Percentiles rank a stretch among this genome's conserved stretches.
phyloP scores from a whole-genome alignment of 1,140 invertebrate genomes.

The Bombus turneri region DNA sequence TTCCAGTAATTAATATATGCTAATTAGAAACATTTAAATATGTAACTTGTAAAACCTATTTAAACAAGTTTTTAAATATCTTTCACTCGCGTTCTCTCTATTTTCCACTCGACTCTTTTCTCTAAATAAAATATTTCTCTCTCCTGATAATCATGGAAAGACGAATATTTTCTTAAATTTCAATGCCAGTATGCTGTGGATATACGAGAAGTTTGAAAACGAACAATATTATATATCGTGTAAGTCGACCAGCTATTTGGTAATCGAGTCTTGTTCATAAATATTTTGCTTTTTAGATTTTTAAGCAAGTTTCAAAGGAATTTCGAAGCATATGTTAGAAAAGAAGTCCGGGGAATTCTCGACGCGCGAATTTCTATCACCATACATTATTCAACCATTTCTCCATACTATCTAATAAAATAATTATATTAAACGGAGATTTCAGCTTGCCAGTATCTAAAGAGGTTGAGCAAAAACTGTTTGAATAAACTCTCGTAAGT shows the following conservation, averaged over 20 bases:
- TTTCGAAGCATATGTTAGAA: background rate
- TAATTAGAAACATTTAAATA: background rate
- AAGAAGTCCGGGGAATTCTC: background rate
- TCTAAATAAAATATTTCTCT: no score
- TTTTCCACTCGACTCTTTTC: no score
- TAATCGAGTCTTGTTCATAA: background rate
- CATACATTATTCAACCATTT: background rate
- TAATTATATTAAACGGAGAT: background rate
- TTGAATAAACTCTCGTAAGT: no score
- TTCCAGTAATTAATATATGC: no score
- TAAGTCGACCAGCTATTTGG: no score
- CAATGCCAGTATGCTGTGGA: no score
- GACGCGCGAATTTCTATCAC: background rate
- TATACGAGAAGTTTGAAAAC: no score
- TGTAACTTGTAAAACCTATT: background rate
- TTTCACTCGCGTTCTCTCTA: no score
- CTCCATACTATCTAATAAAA: background rate
- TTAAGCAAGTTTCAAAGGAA: background rate
- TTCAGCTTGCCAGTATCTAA: background rate
- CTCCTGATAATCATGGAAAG: rapidly evolving
- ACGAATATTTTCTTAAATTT: no score
- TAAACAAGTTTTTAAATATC: rapidly evolving
- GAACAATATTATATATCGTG: no score
- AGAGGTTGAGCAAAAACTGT: background rate
- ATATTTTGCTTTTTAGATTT: background rate